A percentile compares a stretch with the other conserved stretches of the same genome.
Evolutionary conservation across 2,888 invertebrate genomes (phyloP).

Genomic region (Leptopilina myrica): DNA sequence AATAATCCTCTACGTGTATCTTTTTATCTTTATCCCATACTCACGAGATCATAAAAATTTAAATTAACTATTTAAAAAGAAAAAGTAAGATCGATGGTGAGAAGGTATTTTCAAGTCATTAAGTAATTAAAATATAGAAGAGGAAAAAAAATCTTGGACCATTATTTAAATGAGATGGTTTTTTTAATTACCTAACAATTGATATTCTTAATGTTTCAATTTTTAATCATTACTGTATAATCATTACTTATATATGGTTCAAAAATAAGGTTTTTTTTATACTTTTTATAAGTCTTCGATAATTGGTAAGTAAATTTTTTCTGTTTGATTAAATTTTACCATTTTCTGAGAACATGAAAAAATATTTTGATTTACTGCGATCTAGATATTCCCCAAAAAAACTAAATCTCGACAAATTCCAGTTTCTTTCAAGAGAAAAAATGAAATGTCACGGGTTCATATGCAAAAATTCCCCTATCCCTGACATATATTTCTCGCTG

Average conservation of each 20-base stretch:
- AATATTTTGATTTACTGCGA: background rate
- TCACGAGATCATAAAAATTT: background rate
- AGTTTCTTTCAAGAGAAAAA: background rate
- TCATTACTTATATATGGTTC: no score
- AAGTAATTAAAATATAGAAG: constrained; percentile 7
- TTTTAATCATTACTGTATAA: background rate
- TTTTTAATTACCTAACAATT: background rate
- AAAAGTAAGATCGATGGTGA: background rate
- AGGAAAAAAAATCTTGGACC: background rate
- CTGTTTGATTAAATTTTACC: no score
- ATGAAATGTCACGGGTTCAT: constrained; percentile 8
- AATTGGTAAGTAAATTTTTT: no score
- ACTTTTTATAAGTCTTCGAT: no score
- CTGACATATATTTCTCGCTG: background rate
- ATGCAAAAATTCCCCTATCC: constrained; percentile 8
- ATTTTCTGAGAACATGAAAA: no score
- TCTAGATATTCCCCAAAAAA: background rate
- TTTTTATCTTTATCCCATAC: background rate
- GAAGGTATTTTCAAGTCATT: background rate
- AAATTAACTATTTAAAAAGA: background rate
- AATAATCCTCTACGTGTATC: background rate
- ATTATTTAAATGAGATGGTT: background rate
- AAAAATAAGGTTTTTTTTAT: no score
- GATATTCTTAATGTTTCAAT: constrained; percentile 7
- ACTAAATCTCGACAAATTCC: background rate